Evolutionary conservation across 2,797 vertebrate genomes (phyloP).

Genomic region (Micropoecilia bifurca): DNA sequence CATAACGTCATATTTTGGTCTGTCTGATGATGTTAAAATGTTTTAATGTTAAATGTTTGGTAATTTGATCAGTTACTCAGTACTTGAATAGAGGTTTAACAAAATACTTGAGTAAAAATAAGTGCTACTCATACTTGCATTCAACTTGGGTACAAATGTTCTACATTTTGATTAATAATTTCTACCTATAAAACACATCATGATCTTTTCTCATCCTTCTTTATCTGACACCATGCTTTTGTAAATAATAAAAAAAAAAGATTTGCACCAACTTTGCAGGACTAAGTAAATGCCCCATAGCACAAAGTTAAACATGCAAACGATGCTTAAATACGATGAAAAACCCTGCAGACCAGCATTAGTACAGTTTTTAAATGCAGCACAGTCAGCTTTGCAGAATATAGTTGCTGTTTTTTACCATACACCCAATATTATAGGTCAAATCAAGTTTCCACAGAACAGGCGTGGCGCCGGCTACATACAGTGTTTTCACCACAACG

Average conservation of each 20-base stretch:
- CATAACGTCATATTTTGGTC: too few relatives aligned
- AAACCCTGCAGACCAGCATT: neutral
- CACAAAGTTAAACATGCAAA: neutral
- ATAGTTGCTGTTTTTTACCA: too few relatives aligned
- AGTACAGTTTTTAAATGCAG: neutral
- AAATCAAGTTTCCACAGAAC: neutral
- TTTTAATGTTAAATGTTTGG: too few relatives aligned
- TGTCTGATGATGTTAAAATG: too few relatives aligned
- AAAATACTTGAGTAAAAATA: too few relatives aligned
- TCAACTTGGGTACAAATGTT: too few relatives aligned
- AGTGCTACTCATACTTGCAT: too few relatives aligned
- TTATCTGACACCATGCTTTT: neutral
- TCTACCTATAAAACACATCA: neutral
- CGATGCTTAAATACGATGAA: neutral
- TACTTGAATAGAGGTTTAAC: too few relatives aligned
- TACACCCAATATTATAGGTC: neutral
- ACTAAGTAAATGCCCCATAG: neutral
- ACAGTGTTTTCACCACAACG: slow-evolving; percentile 21
- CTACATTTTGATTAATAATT: neutral
- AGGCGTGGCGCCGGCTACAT: neutral
- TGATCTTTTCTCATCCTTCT: neutral
- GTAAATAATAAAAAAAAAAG: neutral
- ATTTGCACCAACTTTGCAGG: neutral
- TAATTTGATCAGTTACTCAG: too few relatives aligned
- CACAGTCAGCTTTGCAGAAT: neutral